A percentile compares a stretch with the other conserved stretches of the same genome.
phyloP scores from a whole-genome alignment of 2,113 vertebrate genomes.

The Maccullochella peelii region DNA sequence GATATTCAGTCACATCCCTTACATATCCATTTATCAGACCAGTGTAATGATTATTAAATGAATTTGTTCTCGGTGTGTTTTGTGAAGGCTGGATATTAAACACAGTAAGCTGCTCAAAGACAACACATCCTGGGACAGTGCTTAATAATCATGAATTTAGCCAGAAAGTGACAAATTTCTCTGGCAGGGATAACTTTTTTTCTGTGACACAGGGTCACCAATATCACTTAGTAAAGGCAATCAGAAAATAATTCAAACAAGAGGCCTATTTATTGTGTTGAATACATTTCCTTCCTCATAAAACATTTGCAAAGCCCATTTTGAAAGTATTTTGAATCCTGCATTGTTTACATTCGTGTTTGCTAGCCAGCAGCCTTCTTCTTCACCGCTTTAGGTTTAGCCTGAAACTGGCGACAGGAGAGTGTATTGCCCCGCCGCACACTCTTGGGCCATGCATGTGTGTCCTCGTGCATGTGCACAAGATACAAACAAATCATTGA shows the following conservation, averaged over 20 bases:
- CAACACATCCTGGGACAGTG: too few species aligned
- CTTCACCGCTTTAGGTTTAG: not conserved
- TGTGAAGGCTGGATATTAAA: too few species aligned
- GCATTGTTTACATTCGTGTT: not conserved
- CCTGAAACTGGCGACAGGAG: not conserved
- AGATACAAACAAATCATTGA: not conserved
- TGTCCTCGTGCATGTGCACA: not conserved
- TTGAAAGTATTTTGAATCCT: not conserved
- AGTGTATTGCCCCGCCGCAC: not conserved
- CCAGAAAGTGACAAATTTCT: too few species aligned
- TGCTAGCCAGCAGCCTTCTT: not conserved
- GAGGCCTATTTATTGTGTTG: not conserved
- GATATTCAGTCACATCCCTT: not conserved
- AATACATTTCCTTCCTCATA: not conserved
- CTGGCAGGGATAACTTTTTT: too few species aligned
- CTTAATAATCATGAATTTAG: too few species aligned
- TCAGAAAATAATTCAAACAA: too few species aligned
- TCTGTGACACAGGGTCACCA: too few species aligned
- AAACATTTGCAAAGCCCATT: not conserved
- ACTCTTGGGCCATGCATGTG: not conserved
- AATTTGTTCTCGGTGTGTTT: too few species aligned
- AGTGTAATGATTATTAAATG: too few species aligned
- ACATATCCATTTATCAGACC: too few species aligned
- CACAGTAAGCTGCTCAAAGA: too few species aligned
- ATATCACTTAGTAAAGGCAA: too few species aligned